Conservation (phyloP, 2,797 vertebrate species). For the Melanotaenia nigrans region DNA sequence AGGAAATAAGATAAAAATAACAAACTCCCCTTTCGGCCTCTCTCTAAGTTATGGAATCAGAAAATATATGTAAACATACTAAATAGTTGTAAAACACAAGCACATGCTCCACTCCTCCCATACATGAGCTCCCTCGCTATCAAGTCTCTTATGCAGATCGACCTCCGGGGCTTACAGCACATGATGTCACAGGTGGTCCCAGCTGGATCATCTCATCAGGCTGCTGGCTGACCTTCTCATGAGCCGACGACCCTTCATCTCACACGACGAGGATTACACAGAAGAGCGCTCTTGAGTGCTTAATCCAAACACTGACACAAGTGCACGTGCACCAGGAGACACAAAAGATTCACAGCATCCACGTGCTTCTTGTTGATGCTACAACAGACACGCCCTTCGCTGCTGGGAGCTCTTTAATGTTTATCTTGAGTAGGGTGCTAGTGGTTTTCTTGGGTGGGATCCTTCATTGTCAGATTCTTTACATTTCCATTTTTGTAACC, state of each 20-base stretch:
- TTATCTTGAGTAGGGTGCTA: neutral
- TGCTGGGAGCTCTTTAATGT: neutral
- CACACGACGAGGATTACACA: slow-evolving; percentile 35
- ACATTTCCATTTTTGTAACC: neutral
- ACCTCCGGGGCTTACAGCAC: slow-evolving; percentile 16
- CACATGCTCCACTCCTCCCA: neutral
- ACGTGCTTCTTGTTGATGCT: slow-evolving; percentile 4
- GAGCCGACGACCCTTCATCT: slow-evolving; percentile 32
- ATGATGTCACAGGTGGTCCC: slow-evolving; percentile 65
- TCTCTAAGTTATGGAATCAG: slow-evolving; percentile 37
- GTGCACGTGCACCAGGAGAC: slow-evolving; percentile 1
- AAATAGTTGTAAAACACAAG: slow-evolving; percentile 1
- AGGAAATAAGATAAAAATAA: slow-evolving; percentile 41
- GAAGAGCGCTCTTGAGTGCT: slow-evolving; percentile 21
- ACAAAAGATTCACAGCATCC: neutral
- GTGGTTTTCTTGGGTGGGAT: slow-evolving; percentile 2
- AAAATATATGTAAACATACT: slow-evolving; percentile 39
- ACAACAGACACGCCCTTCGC: neutral
- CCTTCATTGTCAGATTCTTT: neutral
- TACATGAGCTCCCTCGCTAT: slow-evolving; percentile 27
- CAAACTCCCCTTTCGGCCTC: slow-evolving; percentile 45
- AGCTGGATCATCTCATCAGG: slow-evolving; percentile 59
- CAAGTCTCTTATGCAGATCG: slow-evolving; percentile 36
- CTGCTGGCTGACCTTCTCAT: slow-evolving; percentile 49
- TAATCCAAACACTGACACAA: slow-evolving; percentile 17